Base-by-base conservation (phyloP, 1,140 invertebrate genomes). In the Andrena cerasifolii region DNA sequence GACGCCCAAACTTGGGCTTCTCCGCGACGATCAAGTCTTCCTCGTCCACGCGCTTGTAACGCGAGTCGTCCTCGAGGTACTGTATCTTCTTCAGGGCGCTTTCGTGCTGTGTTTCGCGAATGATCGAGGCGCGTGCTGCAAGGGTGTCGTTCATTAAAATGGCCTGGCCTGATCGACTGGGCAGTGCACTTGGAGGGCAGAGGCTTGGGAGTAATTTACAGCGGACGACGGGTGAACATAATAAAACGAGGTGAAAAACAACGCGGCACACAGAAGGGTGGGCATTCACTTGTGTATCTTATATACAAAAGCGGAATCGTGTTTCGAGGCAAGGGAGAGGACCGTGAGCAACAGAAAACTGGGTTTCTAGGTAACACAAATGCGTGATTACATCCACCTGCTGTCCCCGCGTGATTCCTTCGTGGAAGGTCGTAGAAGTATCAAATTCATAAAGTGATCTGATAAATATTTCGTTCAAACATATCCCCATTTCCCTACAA, bases 71-170 rank as follows among this genome's bases (percentile, higher is more conserved):
- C 92, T 99, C 98, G 68, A 99, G 93, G 87, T 98, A 96, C 87
- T 97, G 96, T 81, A 99, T 98, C 91, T 98, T 98, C 81, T 97
- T 95, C 79, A 98, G 92, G 51, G 98, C 98, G 89, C 97, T 97
- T 90, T 99, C 97, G 84, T 99, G 97, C 93, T 99, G 98, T 16
- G 98, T 98, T 62, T 99, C 98, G 79, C 96, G 94, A 83, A 99
- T 98, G 79, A 99, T 97, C 0, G 95, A 96, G 77, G 96, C 95
- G 73, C 96, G 96, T 78, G 96, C 96, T 97, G 88, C 76, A 92
- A 89, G 78, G 3, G 85, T 33, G 21, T 66, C 53, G 26, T 33
- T 33, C 10, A 21, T 80, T 75, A 40, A 73, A 67, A 43, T 56
- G 16, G 18, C 14, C 6, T 1, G n/a, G 51, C 14, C 24, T 54